A percentile compares a stretch with the other conserved stretches of the same genome.
Evolutionary conservation across 2,888 invertebrate genomes (phyloP).

Genomic region (Protophormia terraenovae): DNA sequence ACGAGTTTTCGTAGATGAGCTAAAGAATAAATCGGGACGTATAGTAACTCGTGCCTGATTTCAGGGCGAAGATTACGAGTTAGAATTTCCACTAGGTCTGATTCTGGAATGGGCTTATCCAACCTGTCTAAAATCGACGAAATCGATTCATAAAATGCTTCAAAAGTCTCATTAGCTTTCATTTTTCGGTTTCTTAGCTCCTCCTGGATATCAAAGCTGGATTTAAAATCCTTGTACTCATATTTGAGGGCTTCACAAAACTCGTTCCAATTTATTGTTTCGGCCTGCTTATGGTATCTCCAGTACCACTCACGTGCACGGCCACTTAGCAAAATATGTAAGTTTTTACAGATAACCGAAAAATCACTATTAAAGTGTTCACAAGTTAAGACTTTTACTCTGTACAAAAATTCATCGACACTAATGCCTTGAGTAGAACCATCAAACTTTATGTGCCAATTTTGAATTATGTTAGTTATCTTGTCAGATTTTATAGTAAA

Average conservation of each 20-base stretch:
- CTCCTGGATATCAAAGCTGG: conserved; percentile 1
- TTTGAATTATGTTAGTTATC: neutral
- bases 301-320: conserved; percentile 25
- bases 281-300: conserved; percentile 22
- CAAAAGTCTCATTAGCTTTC: neutral
- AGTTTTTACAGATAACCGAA: conserved; percentile 33
- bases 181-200: conserved; percentile 10
- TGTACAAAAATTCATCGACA: conserved; percentile 30
- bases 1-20: conserved; percentile 11
- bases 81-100: neutral
- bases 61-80: neutral
- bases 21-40: conserved; percentile 15
- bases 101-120: neutral
- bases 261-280: neutral
- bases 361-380: conserved; percentile 28
- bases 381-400: conserved; percentile 1
- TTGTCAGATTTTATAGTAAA: too few relatives aligned
- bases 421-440: neutral
- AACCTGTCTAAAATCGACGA: neutral
- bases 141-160: conserved; percentile 8
- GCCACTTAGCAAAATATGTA: conserved; percentile 27
- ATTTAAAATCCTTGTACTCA: conserved; percentile 18
- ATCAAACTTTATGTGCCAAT: neutral
- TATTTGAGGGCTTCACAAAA: conserved; percentile 17
- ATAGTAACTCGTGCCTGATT: conserved; percentile 48